phyloP scores from a whole-genome alignment of 2,113 vertebrate genomes.

The Picathartes gymnocephalus region DNA sequence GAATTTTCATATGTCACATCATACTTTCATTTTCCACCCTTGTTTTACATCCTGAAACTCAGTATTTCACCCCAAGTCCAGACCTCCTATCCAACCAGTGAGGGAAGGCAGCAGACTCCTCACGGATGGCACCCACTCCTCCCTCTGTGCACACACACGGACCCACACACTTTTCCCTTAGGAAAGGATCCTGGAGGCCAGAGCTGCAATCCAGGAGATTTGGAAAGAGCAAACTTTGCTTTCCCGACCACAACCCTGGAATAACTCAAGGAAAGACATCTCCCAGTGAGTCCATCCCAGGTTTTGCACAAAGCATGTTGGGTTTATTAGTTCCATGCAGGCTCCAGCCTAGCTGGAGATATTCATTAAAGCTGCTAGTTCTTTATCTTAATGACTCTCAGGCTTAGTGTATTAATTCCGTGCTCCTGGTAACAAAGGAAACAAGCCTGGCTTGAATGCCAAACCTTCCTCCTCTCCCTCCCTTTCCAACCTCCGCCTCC shows the following conservation, averaged over 20 bases:
- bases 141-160: not conserved
- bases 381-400: constrained; percentile 67
- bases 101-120: not conserved
- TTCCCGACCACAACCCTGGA: not conserved
- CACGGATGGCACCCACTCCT: not conserved
- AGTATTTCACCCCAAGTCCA: not conserved
- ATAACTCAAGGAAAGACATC: not conserved
- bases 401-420: constrained; percentile 57
- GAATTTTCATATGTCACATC: not conserved
- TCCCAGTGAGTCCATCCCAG: constrained; percentile 32
- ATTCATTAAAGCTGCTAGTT: constrained; percentile 65
- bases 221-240: not conserved
- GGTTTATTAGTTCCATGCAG: constrained; percentile 60
- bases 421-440: constrained; percentile 59
- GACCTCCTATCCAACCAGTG: not conserved
- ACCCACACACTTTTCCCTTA: not conserved
- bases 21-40: not conserved
- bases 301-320: constrained; percentile 50
- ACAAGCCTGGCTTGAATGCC: constrained; percentile 21
- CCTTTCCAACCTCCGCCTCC: not conserved
- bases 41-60: not conserved
- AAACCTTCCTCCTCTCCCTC: constrained; percentile 17
- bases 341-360: constrained; percentile 61
- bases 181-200: not conserved
- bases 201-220: not conserved